Evolutionary conservation across 1,140 invertebrate genomes (phyloP).

Genomic region (Rhynchophorus ferrugineus): DNA sequence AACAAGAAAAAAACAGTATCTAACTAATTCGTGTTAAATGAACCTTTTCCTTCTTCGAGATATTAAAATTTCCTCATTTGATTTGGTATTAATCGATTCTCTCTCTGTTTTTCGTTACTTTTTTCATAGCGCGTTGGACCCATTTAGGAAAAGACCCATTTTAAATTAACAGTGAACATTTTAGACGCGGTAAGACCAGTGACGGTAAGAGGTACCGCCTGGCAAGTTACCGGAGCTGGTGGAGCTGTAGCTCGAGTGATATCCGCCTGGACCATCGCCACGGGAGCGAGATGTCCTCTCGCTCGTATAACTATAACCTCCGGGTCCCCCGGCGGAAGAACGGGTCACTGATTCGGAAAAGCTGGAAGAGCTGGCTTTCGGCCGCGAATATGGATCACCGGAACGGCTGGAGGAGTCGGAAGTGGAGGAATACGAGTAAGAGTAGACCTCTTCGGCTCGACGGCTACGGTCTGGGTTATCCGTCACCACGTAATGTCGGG

Average conservation of each 20-base stretch:
- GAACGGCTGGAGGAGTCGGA: slow-evolving; percentile 43
- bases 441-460: slow-evolving; percentile 68
- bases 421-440: slow-evolving; percentile 67
- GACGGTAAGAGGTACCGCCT: slow-evolving; percentile 70
- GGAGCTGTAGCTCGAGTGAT: slow-evolving; percentile 67
- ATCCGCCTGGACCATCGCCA: slow-evolving; percentile 67
- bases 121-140: too few relatives aligned
- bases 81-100: too few relatives aligned
- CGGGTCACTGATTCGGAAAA: slow-evolving; percentile 58
- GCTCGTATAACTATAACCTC: slow-evolving; percentile 63
- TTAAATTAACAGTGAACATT: too few relatives aligned
- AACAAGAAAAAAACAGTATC: not conserved
- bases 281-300: slow-evolving; percentile 59
- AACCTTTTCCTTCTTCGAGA: slow-evolving; percentile 8
- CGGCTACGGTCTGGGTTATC: slow-evolving; percentile 60
- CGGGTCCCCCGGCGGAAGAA: slow-evolving; percentile 55
- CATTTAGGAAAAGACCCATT: slow-evolving; percentile 3
- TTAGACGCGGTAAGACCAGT: slow-evolving; percentile 79
- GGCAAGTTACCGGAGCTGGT: slow-evolving; percentile 67
- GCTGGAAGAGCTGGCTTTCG: slow-evolving; percentile 53
- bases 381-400: slow-evolving; percentile 47
- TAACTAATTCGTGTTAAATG: not conserved
- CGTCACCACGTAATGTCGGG: slow-evolving; percentile 74
- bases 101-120: not conserved
- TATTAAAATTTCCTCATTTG: too few relatives aligned